Conservation (phyloP, 2,113 vertebrate genomes). For the Pachyramphus minor region DNA sequence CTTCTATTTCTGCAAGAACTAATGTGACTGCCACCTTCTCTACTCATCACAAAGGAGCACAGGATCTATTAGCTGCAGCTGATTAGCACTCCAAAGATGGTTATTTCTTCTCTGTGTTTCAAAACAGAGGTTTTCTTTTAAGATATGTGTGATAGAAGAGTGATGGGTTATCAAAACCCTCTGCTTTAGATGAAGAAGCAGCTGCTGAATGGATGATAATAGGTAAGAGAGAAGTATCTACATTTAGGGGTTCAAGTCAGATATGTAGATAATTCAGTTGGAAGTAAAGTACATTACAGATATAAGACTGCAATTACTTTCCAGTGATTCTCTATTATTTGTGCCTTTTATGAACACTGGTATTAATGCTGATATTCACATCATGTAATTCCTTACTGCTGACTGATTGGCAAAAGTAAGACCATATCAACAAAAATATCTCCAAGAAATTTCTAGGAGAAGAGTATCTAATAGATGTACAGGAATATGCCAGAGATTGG, state of each 20-base stretch:
- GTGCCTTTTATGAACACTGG: neutral
- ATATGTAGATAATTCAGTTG: neutral
- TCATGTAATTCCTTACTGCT: neutral
- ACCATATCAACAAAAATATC: neutral
- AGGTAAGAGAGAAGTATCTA: neutral
- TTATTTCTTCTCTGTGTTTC: neutral
- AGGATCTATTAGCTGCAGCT: neutral
- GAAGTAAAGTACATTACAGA: neutral
- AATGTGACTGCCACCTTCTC: neutral
- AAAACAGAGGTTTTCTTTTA: neutral
- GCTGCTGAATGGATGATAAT: neutral
- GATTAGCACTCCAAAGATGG: neutral
- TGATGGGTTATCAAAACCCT: neutral
- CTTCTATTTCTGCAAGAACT: neutral
- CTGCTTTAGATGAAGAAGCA: neutral
- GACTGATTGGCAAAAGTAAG: neutral
- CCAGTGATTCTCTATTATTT: neutral
- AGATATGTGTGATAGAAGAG: neutral
- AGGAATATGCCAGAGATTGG: neutral
- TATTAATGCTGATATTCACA: neutral
- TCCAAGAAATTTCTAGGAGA: neutral
- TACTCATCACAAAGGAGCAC: neutral
- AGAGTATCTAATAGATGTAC: neutral
- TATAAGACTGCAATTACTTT: neutral
- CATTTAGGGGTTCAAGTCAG: neutral